These are phyloP conservation scores for Porites cylindrica DNA, from an alignment of 92 coral and sea anemone genomes.

Conservation along the genomic window DNA sequence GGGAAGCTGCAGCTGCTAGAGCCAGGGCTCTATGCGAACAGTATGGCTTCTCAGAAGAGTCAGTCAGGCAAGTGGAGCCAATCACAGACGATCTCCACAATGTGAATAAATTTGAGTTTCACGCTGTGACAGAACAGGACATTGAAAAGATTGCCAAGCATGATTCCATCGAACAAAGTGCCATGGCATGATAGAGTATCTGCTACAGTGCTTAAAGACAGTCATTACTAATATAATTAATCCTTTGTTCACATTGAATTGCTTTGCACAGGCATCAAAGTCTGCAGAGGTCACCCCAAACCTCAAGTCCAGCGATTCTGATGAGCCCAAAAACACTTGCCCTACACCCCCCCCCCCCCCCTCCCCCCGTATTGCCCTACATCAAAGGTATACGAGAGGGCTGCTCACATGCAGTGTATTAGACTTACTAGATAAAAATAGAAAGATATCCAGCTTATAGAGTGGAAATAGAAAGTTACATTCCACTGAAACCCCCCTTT, in stretches of 20 bases:
- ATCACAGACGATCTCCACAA: background rate
- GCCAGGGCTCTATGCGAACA: no score
- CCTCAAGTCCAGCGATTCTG: background rate
- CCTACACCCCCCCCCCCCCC: background rate
- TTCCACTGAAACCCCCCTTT: background rate
- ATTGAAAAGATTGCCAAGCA: no score
- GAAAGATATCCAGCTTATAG: background rate
- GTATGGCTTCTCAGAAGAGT: no score
- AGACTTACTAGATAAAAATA: background rate
- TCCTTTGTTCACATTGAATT: no score
- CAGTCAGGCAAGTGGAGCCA: no score
- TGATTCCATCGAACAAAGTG: background rate
- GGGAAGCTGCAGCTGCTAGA: slow-evolving; percentile 31
- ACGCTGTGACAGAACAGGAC: background rate
- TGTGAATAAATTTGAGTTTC: background rate
- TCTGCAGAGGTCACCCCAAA: background rate
- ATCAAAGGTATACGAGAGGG: background rate
- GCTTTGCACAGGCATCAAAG: background rate
- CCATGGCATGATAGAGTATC: background rate
- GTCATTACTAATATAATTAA: no score
- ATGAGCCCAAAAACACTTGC: background rate
- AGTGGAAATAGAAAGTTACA: background rate
- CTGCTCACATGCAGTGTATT: background rate
- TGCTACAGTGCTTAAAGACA: background rate
- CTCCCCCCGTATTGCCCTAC: background rate